Base-by-base conservation (phyloP, 1,140 invertebrate species). In the Psix sp. region DNA sequence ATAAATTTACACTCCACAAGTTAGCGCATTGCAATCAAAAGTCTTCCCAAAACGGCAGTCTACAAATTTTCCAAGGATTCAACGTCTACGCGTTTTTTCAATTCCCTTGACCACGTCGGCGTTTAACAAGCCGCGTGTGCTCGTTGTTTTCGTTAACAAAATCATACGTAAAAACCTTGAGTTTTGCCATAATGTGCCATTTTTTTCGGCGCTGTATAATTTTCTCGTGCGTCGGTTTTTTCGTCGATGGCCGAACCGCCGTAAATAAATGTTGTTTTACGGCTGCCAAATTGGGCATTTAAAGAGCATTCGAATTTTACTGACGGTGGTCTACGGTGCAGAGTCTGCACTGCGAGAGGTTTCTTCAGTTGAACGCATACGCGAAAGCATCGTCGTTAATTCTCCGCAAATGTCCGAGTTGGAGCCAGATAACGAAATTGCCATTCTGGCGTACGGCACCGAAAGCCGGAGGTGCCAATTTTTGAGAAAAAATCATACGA, bases 181-280 rank as follows among this genome's bases (percentile, higher is more conserved):
- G 40, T 31, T 72, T 51, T 21, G 35, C 56, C 45, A 20, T 78
- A 77, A 81, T 76, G 73, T 62, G 59, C 45, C 49, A 56, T 59
- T 78, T 80, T 81, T 82, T 84, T 76, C 57, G 26, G 9, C 31
- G 46, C 65, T 52, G 70, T 74, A 80, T 84, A 84, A 86, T 84
- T 82, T 79, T 79, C 77, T 73, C 65, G 62, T 60, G 78, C 76
- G 74, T 80, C 72, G 26, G 77, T 80, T 82, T 85, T 84, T 84
- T 81, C 77, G 77, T 72, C 74, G 77, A 83, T 79, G 84, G 80
- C 60, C 80, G 67, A 82, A 80, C 74, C 65, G 79, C 77, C 84
- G 83, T 86, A 85, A 87, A 87, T 87, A 86, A 87, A 87, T 83
- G 83, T 82, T 86, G 82, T 82, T 87, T 86, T 86, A 86, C 82